Evolutionary conservation across 2,113 vertebrate species (phyloP), one percentile per base, ranked within the genome.

Genomic region (Anolis carolinensis): DNA sequence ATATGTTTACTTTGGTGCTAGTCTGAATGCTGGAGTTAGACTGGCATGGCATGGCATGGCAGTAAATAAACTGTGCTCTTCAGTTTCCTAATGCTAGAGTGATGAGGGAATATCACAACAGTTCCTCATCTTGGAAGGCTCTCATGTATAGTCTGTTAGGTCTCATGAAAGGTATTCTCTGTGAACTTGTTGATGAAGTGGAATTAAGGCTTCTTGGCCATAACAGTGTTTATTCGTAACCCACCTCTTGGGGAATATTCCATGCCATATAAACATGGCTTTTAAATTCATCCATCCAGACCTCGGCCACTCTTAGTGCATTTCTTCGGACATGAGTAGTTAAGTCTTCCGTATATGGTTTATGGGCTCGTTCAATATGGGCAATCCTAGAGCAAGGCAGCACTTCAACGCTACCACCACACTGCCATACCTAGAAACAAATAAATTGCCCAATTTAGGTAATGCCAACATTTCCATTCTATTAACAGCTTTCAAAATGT

Each of bases 211-310:
- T 1, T 67, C 27, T 11, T 63, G 27, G 7, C 0, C 79, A 52
- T 70, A 63, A 55, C 62, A 21, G 0, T 3, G 0, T 4, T 65
- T 1, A 65, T 87, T 30, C 44, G 25, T 70, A 76, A 83, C 96
- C 94, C 90, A 99, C 98, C 98, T 99, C 98, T 84, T 97, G 97
- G 13, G 98, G 98, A 77, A 99, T 96, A 93, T 99, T 99, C 99
- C 99, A 99, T 0, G 99, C 99, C 99, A 99, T 99, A 87, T 99
- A 99, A 73, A 99, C 98, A 0, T 99, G 98, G 88, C 97, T 99
- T 94, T 98, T 99, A 79, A 99, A 99, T 91, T 99, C 99, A 48
- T 99, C 99, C 99, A 99, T 99, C 99, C 99, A 99, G 78, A 99
- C 98, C 87, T 99, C 98, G 0, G 99, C 99, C 80, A 98, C 98